Evolutionary conservation across 2,888 invertebrate species (phyloP), one percentile per base, ranked within the genome.

Genomic region (Ochropacha duplaris): DNA sequence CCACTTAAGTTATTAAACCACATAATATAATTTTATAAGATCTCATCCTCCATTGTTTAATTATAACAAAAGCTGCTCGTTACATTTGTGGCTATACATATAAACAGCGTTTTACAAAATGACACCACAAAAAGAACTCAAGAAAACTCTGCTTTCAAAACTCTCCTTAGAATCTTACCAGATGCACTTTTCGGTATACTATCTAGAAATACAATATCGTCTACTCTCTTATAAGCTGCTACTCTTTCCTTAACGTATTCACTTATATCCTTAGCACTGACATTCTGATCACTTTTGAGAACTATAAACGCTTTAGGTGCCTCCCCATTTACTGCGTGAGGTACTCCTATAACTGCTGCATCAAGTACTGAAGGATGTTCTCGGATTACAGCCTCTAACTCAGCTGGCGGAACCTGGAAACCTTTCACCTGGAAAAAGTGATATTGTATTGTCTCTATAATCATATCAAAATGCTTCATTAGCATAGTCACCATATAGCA

Each of bases 341-440:
- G 95, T 2, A 97, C 87, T 0, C 98, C 98, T 57, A 98, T 91
- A 0, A 99, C 98, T 0, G 96, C 98, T 0, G 96, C 97, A 71
- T 98, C 98, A 12, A 86, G 81, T 0, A 99, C 93, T 24, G 94
- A 94, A 0, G 97, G 96, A 86, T 97, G 96, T 5, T 94, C 93
- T 22, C 96, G 92, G 4, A 98, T 82, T 5, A 97, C 71, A 34
- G 94, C 96, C 87, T 98, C 98, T 34, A 98, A 83, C 83, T 98
- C 98, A 1, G 98, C 98, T 26, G 98, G 98, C 4, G 98, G 95
- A 8, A 98, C 98, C 95, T 97, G 94, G 81, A 92, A 95, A 4
- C 94, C 95, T 88, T 94, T 95, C 0, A 96, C 96, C 92, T 92
- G 81, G 4, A 69, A 72, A 34, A 19, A 14, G 36, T 64, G 16